A percentile compares a stretch with the other conserved stretches of the same genome.
Conservation (phyloP, 1,140 invertebrate genomes). For the Halyomorpha halys region DNA sequence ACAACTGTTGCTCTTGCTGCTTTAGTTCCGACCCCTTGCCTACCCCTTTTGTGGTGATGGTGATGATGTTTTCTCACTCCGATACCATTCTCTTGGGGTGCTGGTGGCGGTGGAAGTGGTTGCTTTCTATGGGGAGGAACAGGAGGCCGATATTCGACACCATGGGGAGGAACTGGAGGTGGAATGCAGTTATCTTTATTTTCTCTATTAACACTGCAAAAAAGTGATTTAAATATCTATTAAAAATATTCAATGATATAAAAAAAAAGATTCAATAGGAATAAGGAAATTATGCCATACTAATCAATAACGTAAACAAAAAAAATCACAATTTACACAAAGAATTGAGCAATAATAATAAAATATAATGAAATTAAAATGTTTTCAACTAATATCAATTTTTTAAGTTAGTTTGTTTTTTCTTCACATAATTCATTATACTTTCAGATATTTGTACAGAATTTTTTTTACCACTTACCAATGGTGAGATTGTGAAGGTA, state of each 20-base stretch:
- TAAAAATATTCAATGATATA: no score
- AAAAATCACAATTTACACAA: not conserved
- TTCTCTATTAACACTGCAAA: constrained; percentile 8
- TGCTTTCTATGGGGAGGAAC: constrained; percentile 59
- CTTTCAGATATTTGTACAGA: no score
- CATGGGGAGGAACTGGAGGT: constrained; percentile 46
- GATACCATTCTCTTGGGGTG: constrained; percentile 28
- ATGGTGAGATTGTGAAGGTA: constrained; percentile 39
- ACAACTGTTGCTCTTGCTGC: constrained; percentile 60
- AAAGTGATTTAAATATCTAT: no score
- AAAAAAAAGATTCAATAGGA: not conserved
- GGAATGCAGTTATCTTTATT: constrained; percentile 26
- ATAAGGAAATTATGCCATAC: not conserved
- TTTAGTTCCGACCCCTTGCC: constrained; percentile 19
- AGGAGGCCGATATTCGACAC: constrained; percentile 66
- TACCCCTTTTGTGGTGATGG: constrained; percentile 25
- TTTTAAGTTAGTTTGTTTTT: not conserved
- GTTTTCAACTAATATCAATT: not conserved
- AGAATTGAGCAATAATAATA: not conserved
- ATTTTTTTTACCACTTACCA: constrained; percentile 1
- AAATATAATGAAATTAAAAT: not conserved
- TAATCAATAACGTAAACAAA: not conserved
- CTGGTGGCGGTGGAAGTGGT: constrained; percentile 40
- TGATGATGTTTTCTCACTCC: constrained; percentile 25
- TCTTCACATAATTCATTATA: not conserved